A percentile compares a stretch with the other conserved stretches of the same genome.
Evolutionary conservation across 2,888 invertebrate species (phyloP).

Genomic region (Coelogynopora nodosa): DNA sequence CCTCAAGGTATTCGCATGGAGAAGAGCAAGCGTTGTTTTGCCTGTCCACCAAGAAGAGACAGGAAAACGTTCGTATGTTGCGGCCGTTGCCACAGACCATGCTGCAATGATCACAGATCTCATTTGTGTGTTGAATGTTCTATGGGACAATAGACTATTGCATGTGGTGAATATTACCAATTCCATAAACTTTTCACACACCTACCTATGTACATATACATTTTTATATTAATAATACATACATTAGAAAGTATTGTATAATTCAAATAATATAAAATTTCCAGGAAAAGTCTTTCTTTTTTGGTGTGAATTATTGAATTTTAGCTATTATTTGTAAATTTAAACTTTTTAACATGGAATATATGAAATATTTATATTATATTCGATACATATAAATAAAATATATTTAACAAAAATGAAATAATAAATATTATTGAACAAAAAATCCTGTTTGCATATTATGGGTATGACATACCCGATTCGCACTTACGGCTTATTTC

Average conservation of each 20-base stretch:
- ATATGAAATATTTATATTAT: no score
- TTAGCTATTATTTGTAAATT: no score
- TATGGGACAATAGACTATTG: constrained; percentile 28
- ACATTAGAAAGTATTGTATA: no score
- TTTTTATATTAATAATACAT: no score
- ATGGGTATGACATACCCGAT: constrained; percentile 25
- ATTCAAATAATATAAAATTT: no score
- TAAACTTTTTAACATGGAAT: no score
- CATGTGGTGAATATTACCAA: constrained; percentile 4
- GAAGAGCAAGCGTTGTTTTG: constrained; percentile 28
- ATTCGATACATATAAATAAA: no score
- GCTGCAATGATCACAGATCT: neutral
- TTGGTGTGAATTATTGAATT: no score
- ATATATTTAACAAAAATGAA: no score
- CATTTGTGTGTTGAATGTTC: constrained; percentile 13
- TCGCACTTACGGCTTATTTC: constrained; percentile 17
- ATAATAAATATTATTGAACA: no score
- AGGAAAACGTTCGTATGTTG: constrained; percentile 11
- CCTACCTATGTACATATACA: neutral
- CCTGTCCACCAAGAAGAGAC: constrained; percentile 13
- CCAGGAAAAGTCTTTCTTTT: no score
- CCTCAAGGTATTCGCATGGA: constrained; percentile 12
- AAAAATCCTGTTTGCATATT: constrained; percentile 10
- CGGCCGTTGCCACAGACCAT: constrained; percentile 23
- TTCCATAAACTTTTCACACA: constrained; percentile 5